phyloP scores from a whole-genome alignment of 2,888 invertebrate species.

The Parascotia fuliginaria region DNA sequence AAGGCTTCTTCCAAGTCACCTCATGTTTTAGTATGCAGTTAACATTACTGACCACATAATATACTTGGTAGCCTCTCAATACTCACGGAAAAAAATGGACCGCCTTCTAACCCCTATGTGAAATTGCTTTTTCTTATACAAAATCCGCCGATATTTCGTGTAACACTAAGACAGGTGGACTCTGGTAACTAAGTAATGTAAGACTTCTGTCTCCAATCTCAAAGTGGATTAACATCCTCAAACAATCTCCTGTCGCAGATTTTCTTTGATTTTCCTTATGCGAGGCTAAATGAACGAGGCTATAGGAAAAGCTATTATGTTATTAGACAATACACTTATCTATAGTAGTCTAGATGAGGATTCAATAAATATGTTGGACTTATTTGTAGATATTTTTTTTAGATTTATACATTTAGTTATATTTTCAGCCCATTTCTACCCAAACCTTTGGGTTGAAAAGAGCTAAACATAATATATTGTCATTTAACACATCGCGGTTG shows the following conservation, averaged over 20 bases:
- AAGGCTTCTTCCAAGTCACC: too few species aligned
- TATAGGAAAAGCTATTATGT: conserved; percentile 4
- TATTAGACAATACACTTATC: conserved; percentile 13
- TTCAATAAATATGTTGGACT: not conserved
- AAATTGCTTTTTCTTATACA: too few species aligned
- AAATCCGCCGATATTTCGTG: not conserved
- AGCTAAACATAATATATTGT: too few species aligned
- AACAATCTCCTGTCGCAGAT: conserved; percentile 5
- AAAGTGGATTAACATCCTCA: conserved; percentile 14
- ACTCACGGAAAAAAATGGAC: too few species aligned
- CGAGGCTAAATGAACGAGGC: conserved; percentile 1
- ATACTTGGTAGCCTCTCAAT: too few species aligned
- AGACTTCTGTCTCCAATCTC: conserved; percentile 5
- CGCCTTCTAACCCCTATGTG: too few species aligned
- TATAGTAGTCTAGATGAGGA: not conserved
- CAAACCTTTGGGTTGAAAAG: too few species aligned
- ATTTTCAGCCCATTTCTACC: too few species aligned
- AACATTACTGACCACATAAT: too few species aligned
- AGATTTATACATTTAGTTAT: not conserved
- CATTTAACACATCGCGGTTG: too few species aligned
- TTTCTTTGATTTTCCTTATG: conserved; percentile 14
- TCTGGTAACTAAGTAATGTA: conserved; percentile 6
- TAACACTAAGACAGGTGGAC: not conserved
- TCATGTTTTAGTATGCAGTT: too few species aligned
- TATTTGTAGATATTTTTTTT: not conserved